Percentiles rank a stretch among this genome's conserved stretches.
These are phyloP conservation scores for Anguilla megastoma DNA, from an alignment of 2,797 vertebrate species.

Conservation along the genomic window DNA sequence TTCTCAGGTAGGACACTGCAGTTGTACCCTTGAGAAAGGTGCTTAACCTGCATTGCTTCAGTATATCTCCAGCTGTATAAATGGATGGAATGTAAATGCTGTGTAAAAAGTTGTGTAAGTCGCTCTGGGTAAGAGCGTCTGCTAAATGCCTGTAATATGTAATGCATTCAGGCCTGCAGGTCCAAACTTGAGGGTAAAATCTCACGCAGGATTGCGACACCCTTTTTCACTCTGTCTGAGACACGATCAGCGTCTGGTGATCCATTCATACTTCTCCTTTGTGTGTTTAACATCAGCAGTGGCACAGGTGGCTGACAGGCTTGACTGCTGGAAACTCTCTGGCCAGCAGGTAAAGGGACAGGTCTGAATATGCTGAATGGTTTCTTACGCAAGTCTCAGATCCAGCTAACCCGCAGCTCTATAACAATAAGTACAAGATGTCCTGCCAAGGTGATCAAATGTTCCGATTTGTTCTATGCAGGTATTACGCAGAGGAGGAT, in stretches of 20 bases:
- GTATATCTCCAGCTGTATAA: no score
- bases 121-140: no score
- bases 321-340: no score
- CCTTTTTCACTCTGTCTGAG: neutral
- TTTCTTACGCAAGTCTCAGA: neutral
- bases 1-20: no score
- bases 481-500: no score
- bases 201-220: neutral
- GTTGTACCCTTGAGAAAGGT: no score
- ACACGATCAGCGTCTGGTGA: neutral
- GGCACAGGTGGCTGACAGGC: neutral
- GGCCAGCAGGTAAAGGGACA: neutral
- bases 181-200: neutral
- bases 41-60: no score
- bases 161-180: no score
- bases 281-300: neutral
- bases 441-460: neutral
- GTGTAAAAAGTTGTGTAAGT: no score
- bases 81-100: no score
- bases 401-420: neutral
- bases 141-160: no score
- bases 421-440: neutral
- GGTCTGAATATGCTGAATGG: neutral
- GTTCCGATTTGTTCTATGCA: no score
- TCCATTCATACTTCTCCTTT: neutral